Conservation (phyloP, 2,113 vertebrate genomes). For the Aptenodytes forsteri region DNA sequence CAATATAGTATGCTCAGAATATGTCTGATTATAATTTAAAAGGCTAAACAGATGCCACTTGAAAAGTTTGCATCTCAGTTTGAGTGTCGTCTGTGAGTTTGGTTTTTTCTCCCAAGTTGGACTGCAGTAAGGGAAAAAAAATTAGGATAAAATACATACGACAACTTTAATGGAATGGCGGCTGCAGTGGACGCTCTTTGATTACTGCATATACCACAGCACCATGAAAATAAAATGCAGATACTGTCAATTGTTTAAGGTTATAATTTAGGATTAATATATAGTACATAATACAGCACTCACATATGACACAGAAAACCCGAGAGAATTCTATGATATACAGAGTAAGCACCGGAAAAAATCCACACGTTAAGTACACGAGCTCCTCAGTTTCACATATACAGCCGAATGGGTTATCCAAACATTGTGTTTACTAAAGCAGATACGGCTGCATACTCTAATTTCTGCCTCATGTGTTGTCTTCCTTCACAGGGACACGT, state of each 20-base stretch:
- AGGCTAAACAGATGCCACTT: not conserved
- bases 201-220: not conserved
- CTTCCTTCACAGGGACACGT: not conserved
- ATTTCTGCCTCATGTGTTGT: not conserved
- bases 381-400: not conserved
- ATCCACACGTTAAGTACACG: not conserved
- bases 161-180: not conserved
- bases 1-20: not conserved
- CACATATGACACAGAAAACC: not conserved
- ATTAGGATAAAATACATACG: not conserved
- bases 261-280: slow-evolving; percentile 11
- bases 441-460: not conserved
- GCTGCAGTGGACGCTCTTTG: not conserved
- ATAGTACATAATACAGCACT: not conserved
- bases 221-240: not conserved
- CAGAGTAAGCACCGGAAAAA: not conserved
- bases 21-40: not conserved
- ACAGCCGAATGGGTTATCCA: not conserved
- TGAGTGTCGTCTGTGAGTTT: not conserved
- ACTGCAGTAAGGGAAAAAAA: not conserved
- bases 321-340: not conserved
- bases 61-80: not conserved
- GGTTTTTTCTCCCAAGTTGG: not conserved
- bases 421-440: not conserved
- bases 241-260: not conserved